These are phyloP conservation scores for Turdus rufiventris DNA, from an alignment of 2,113 vertebrate genomes.

Conservation along the genomic window DNA sequence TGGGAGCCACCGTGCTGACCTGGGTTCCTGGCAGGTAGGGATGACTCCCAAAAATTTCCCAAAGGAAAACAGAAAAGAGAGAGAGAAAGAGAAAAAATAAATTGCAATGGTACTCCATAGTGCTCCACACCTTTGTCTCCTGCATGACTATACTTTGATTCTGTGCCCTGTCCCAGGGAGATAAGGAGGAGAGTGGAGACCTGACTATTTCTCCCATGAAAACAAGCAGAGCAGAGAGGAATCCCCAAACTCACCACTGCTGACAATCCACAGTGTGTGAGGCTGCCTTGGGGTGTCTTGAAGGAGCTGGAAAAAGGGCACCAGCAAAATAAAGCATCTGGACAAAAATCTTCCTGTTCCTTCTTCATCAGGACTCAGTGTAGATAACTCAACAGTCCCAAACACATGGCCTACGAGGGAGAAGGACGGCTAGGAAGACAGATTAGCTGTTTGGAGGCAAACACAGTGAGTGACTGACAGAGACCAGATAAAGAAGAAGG, in stretches of 20 bases:
- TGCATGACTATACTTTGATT: background rate
- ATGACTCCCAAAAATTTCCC: background rate
- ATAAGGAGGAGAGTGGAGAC: background rate
- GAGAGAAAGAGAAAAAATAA: background rate
- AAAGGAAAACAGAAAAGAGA: background rate
- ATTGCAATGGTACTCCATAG: accelerated
- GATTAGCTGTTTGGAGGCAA: constrained; percentile 66
- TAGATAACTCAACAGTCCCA: constrained; percentile 18
- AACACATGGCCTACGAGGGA: background rate
- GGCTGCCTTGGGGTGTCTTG: background rate
- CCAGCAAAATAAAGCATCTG: background rate
- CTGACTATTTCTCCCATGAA: background rate
- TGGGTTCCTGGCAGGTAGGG: background rate
- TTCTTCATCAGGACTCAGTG: background rate
- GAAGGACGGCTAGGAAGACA: constrained; percentile 13
- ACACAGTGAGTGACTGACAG: constrained; percentile 41
- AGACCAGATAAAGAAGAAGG: constrained; percentile 64
- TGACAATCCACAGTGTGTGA: background rate
- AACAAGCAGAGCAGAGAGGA: background rate
- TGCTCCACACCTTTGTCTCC: background rate
- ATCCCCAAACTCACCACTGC: background rate
- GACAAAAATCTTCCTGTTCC: background rate
- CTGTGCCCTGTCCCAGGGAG: background rate
- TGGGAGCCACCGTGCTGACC: background rate
- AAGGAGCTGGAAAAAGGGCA: constrained; percentile 14